These are phyloP conservation scores for Clarias batrachus DNA, from an alignment of 2,113 vertebrate genomes.

Conservation along the genomic window DNA sequence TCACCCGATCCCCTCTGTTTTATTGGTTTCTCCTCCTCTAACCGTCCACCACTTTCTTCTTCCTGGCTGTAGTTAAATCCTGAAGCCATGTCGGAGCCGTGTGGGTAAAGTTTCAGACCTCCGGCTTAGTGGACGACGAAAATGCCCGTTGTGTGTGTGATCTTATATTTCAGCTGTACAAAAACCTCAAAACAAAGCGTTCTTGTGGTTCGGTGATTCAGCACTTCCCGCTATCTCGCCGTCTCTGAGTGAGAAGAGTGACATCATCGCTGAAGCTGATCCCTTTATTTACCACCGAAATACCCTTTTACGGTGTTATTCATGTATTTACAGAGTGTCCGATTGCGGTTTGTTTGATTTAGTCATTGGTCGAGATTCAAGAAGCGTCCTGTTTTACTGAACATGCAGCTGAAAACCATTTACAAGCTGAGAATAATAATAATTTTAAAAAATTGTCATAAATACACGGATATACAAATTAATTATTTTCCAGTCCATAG, in stretches of 20 bases:
- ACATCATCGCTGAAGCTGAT: background rate
- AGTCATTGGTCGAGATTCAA: background rate
- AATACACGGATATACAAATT: background rate
- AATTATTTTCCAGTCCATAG: background rate
- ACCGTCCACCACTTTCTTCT: background rate
- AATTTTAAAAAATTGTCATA: background rate
- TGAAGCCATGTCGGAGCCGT: background rate
- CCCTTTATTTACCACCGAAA: background rate
- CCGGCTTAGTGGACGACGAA: background rate
- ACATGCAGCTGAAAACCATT: background rate
- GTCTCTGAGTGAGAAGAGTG: conserved; percentile 1
- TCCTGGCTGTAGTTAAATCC: background rate
- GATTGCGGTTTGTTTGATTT: background rate
- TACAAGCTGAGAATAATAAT: background rate
- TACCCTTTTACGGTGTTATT: background rate
- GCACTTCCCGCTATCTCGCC: background rate
- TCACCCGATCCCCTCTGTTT: background rate
- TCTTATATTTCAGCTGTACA: conserved; percentile 6
- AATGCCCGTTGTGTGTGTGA: background rate
- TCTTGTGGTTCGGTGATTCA: conserved; percentile 5
- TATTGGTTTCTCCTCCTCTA: background rate
- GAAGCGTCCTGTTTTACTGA: background rate
- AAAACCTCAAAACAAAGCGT: background rate
- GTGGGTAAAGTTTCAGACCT: background rate
- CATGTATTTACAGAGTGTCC: background rate